These are phyloP conservation scores for Portevinia maculata DNA, from an alignment of 2,888 invertebrate genomes.

Conservation along the genomic window DNA sequence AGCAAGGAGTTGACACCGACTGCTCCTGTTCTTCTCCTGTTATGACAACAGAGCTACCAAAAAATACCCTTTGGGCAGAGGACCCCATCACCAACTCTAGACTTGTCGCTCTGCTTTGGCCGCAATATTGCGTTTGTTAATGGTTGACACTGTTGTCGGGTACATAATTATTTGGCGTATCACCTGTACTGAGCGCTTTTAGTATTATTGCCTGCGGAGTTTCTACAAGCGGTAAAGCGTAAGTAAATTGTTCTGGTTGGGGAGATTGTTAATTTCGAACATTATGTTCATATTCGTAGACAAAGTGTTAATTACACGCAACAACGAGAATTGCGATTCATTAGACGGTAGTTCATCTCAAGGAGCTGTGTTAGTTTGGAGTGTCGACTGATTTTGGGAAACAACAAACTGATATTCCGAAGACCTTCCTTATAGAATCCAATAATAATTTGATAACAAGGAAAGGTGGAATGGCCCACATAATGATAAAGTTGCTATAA, in stretches of 20 bases:
- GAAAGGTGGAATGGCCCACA: too few species aligned
- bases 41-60: slow-evolving; percentile 37
- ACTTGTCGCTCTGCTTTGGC: slow-evolving; percentile 25
- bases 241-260: slow-evolving; percentile 64
- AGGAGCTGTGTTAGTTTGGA: too few species aligned
- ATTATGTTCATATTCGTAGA: not conserved
- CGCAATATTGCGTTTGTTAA: slow-evolving; percentile 69
- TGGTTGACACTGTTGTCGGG: slow-evolving; percentile 70
- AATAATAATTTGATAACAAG: too few species aligned
- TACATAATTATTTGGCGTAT: slow-evolving; percentile 71
- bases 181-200: slow-evolving; percentile 65
- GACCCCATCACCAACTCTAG: not conserved
- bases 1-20: slow-evolving; percentile 66
- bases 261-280: slow-evolving; percentile 61
- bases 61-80: slow-evolving; percentile 23
- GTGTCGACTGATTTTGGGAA: too few species aligned
- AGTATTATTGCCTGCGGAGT: slow-evolving; percentile 70
- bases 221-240: slow-evolving; percentile 64
- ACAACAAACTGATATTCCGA: too few species aligned
- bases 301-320: not conserved
- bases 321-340: not conserved
- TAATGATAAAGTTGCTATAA: too few species aligned
- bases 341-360: slow-evolving; percentile 22
- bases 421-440: too few species aligned
- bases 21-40: slow-evolving; percentile 42